A percentile compares a stretch with the other conserved stretches of the same genome.
Evolutionary conservation across 1,140 invertebrate species (phyloP).

Genomic region (Sycophaga agraensis): DNA sequence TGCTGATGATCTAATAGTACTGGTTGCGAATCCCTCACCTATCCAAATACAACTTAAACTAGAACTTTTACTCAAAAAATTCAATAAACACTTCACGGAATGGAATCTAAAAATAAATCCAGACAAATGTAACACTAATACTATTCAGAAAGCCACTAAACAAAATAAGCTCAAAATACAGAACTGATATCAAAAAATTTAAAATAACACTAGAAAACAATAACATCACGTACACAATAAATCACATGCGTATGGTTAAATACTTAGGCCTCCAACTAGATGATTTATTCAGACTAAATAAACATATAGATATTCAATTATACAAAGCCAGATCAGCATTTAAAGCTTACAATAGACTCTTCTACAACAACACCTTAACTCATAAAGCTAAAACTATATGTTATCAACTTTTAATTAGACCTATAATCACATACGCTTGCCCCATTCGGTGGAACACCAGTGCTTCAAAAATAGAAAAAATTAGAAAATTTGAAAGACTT

Average conservation of each 20-base stretch:
- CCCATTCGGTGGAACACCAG: constrained; percentile 27
- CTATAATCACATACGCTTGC: constrained; percentile 25
- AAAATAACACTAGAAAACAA: neutral
- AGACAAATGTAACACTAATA: neutral
- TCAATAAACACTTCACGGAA: neutral
- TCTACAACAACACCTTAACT: constrained; percentile 22
- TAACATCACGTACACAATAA: neutral
- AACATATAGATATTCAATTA: constrained; percentile 18
- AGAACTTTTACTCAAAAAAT: neutral
- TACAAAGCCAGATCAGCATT: constrained; percentile 23
- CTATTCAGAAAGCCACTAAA: constrained; percentile 3
- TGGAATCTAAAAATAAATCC: neutral
- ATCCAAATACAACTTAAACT: neutral
- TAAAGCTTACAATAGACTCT: constrained; percentile 7
- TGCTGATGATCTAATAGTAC: neutral
- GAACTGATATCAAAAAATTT: neutral
- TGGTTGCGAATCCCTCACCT: neutral
- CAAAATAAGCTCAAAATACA: neutral
- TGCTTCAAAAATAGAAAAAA: constrained; percentile 3
- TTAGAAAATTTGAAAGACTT: neutral
- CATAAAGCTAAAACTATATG: constrained; percentile 25
- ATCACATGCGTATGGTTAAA: neutral
- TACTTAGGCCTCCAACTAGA: constrained; percentile 20
- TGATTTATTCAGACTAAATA: constrained; percentile 6
- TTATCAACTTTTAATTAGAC: constrained; percentile 29